These are phyloP conservation scores for Zingel zingel DNA, from an alignment of 2,113 vertebrate species.

Conservation along the genomic window DNA sequence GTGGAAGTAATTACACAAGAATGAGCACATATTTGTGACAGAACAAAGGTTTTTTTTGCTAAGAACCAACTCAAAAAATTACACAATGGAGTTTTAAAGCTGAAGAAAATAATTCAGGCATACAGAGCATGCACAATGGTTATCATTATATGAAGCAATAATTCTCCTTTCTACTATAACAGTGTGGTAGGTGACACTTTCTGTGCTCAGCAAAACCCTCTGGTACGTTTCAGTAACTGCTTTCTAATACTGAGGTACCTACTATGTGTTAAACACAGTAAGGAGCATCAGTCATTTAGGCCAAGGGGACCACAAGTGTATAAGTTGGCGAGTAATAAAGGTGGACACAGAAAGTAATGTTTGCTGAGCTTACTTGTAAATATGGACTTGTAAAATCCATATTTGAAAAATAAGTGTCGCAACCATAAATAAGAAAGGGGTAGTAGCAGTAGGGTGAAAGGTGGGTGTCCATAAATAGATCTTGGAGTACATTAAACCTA, in stretches of 20 bases:
- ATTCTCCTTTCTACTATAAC: constrained; percentile 17
- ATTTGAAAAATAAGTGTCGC: background rate
- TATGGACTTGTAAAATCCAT: background rate
- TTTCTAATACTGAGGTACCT: background rate
- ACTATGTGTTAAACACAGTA: background rate
- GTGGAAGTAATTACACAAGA: too few species aligned
- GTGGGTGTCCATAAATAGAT: background rate
- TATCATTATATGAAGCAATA: constrained; percentile 19
- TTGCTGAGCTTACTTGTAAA: background rate
- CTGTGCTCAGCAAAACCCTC: constrained; percentile 6
- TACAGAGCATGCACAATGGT: constrained; percentile 20
- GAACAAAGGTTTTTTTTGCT: too few species aligned
- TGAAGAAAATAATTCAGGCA: constrained; percentile 35
- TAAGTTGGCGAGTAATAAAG: background rate
- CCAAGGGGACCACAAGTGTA: background rate
- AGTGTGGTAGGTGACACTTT: constrained; percentile 13
- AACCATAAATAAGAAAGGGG: background rate
- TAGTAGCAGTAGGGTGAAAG: background rate
- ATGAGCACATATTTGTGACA: too few species aligned
- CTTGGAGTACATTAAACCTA: background rate
- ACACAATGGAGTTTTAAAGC: background rate
- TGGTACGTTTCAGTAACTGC: background rate
- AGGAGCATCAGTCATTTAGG: background rate
- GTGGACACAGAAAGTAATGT: background rate
- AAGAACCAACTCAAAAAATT: too few species aligned